Conservation (phyloP, 2,113 vertebrate genomes). For the Cynocephalus volans region DNA sequence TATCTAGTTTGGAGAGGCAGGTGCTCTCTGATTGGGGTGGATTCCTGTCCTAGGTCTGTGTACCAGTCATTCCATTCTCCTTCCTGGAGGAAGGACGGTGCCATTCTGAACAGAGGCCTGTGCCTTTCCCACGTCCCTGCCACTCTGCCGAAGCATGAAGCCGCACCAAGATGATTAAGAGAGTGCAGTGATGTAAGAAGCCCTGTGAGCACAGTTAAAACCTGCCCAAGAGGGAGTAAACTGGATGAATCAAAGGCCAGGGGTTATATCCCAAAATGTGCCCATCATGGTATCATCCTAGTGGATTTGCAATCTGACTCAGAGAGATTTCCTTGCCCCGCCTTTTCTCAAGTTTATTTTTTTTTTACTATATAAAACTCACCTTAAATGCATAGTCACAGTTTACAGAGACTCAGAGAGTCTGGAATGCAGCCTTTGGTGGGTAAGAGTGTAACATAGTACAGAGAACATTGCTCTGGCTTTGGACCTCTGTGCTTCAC, state of each 20-base stretch:
- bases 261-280: not conserved
- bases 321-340: not conserved
- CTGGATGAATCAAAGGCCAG: not conserved
- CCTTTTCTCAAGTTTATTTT: not conserved
- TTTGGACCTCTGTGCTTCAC: not conserved
- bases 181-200: rapidly evolving
- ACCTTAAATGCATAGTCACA: not conserved
- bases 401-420: not conserved
- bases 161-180: not conserved
- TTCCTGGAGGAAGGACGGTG: not conserved
- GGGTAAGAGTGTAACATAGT: rapidly evolving
- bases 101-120: not conserved
- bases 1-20: conserved; percentile 79
- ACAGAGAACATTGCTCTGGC: not conserved
- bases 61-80: not conserved
- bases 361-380: not conserved
- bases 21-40: conserved; percentile 42
- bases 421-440: not conserved
- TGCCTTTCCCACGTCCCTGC: not conserved
- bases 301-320: not conserved
- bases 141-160: not conserved
- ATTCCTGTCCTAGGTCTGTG: not conserved
- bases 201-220: not conserved
- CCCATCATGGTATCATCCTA: not conserved
- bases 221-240: not conserved